A percentile compares a stretch with the other conserved stretches of the same genome.
phyloP scores from a whole-genome alignment of 2,113 vertebrate genomes.

The Grantiella picta region DNA sequence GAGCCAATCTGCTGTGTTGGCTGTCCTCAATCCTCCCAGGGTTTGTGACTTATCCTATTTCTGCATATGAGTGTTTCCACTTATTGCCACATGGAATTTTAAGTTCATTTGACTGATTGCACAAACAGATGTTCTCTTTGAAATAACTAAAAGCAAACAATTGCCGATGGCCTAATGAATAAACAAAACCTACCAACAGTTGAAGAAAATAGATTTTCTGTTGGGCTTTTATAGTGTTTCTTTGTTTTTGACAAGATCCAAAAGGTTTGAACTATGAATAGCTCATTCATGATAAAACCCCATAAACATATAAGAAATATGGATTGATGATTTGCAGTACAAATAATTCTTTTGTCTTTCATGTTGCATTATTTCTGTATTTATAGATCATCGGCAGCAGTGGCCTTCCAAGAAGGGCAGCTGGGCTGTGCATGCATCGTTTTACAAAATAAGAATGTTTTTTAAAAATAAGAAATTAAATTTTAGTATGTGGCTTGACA shows the following conservation, averaged over 20 bases:
- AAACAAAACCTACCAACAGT: not conserved
- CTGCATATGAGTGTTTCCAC: not conserved
- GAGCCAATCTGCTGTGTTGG: not conserved
- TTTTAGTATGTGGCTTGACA: not conserved
- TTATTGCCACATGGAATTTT: not conserved
- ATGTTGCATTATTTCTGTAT: not conserved
- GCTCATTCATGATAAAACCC: not conserved
- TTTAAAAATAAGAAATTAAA: not conserved
- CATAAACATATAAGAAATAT: not conserved
- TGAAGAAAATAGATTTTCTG: not conserved
- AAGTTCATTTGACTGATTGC: slow-evolving; percentile 1
- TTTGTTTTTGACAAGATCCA: not conserved
- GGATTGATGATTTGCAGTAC: not conserved
- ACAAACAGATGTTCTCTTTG: slow-evolving; percentile 14
- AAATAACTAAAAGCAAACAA: not conserved
- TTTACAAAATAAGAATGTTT: accelerated
- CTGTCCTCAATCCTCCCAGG: not conserved
- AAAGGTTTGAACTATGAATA: not conserved
- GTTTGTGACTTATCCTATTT: not conserved
- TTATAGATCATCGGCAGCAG: not conserved
- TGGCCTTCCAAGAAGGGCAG: not conserved
- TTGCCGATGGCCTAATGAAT: not conserved
- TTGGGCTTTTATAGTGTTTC: not conserved
- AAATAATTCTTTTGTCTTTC: not conserved
- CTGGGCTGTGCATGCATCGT: not conserved